These are phyloP conservation scores for Gerris lacustris DNA, from an alignment of 2,888 invertebrate genomes.

Conservation along the genomic window DNA sequence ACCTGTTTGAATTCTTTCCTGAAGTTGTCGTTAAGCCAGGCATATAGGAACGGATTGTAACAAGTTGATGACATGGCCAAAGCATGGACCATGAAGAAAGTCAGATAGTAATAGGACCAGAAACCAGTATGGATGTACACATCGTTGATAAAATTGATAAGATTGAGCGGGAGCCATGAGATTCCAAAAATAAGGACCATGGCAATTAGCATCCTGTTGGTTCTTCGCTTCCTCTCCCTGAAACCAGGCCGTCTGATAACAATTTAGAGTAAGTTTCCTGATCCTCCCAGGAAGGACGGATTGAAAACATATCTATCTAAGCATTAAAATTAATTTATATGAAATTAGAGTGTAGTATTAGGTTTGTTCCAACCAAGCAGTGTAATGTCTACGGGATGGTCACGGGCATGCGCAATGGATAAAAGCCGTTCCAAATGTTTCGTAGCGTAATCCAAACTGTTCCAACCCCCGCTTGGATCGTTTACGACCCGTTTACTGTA, in stretches of 20 bases:
- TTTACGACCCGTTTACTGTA: too few species aligned
- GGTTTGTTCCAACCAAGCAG: too few species aligned
- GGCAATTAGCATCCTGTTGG: conserved; percentile 92
- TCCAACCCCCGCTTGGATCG: too few species aligned
- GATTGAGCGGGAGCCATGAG: conserved; percentile 90
- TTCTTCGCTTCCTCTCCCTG: conserved; percentile 71
- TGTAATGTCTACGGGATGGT: too few species aligned
- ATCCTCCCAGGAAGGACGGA: too few species aligned
- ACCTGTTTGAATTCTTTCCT: conserved; percentile 53
- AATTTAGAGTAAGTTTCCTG: background rate
- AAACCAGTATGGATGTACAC: conserved; percentile 59
- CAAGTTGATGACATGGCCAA: conserved; percentile 88
- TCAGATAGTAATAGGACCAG: conserved; percentile 72
- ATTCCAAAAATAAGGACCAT: conserved; percentile 94
- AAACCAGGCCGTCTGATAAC: conserved; percentile 5
- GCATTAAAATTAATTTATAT: too few species aligned
- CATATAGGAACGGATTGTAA: conserved; percentile 88
- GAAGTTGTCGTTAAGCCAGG: conserved; percentile 91
- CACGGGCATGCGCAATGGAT: too few species aligned
- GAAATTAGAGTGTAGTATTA: too few species aligned
- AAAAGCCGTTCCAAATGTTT: too few species aligned
- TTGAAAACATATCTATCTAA: too few species aligned
- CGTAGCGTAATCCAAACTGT: too few species aligned
- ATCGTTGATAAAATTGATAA: conserved; percentile 75
- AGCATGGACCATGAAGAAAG: conserved; percentile 73